phyloP scores from a whole-genome alignment of 2,797 vertebrate species.

The Merluccius polli region DNA sequence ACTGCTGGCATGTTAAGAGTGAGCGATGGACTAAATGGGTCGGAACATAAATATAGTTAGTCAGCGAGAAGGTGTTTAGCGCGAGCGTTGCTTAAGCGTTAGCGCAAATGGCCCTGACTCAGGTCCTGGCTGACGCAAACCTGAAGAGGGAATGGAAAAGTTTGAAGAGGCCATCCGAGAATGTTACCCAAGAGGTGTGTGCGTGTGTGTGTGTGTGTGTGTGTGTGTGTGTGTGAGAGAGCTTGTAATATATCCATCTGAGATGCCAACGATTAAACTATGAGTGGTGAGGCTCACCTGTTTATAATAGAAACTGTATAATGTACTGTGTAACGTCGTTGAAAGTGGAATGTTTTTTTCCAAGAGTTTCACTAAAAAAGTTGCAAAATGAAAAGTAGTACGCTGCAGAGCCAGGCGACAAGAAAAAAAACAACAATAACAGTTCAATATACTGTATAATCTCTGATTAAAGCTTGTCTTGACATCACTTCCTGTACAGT shows the following conservation, averaged over 20 bases:
- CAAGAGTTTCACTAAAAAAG: neutral
- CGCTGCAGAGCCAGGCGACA: neutral
- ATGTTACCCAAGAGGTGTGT: neutral
- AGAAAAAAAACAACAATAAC: neutral
- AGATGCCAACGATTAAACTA: neutral
- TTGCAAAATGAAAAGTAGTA: neutral
- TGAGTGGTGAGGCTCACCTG: neutral
- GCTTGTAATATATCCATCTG: neutral
- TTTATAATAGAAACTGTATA: neutral
- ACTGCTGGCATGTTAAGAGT: constrained; percentile 53
- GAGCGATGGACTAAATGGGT: constrained; percentile 68
- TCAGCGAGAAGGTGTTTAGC: constrained; percentile 45
- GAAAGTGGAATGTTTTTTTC: neutral
- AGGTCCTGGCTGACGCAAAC: neutral
- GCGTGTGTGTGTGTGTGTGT: neutral
- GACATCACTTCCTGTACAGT: neutral
- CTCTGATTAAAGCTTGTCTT: neutral
- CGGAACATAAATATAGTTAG: constrained; percentile 68
- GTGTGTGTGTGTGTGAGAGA: too few relatives aligned
- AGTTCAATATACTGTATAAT: neutral
- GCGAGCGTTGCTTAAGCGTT: constrained; percentile 44
- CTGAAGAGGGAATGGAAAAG: constrained; percentile 4
- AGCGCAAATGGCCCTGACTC: constrained; percentile 5
- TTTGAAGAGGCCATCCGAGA: constrained; percentile 11
- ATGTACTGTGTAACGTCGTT: neutral